Evolutionary conservation across 1,140 invertebrate genomes (phyloP).

Genomic region (Heliothis subflexa): DNA sequence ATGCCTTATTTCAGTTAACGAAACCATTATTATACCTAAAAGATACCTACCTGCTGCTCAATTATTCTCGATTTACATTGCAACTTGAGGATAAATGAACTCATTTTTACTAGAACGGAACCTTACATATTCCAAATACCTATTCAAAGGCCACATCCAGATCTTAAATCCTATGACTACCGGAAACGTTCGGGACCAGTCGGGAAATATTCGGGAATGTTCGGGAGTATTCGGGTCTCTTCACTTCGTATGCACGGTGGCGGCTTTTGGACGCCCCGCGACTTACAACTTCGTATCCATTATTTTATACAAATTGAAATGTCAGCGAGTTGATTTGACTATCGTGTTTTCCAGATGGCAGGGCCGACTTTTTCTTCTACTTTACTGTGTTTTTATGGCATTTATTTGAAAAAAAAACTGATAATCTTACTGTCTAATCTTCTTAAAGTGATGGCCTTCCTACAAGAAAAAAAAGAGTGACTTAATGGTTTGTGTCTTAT

Average conservation of each 20-base stretch:
- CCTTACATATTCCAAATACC: background rate
- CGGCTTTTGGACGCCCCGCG: constrained; percentile 49
- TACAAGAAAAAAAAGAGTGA: too few species aligned
- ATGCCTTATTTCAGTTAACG: too few species aligned
- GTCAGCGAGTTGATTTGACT: constrained; percentile 60
- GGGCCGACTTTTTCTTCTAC: background rate
- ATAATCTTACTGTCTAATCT: background rate
- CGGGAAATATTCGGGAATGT: too few species aligned
- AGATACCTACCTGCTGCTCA: background rate
- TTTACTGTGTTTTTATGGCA: background rate
- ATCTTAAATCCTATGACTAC: background rate
- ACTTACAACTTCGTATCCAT: constrained; percentile 59
- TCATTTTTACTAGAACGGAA: background rate
- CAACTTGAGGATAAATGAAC: background rate
- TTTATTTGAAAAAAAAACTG: background rate
- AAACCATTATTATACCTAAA: background rate
- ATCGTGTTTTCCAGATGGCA: constrained; percentile 28
- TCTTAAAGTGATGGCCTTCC: too few species aligned
- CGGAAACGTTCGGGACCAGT: background rate
- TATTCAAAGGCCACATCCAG: constrained; percentile 13
- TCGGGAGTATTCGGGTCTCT: constrained; percentile 4
- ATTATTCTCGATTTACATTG: background rate
- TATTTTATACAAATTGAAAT: constrained; percentile 72
- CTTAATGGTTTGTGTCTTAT: too few species aligned
- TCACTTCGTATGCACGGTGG: constrained; percentile 52